Evolutionary conservation across 1,140 invertebrate genomes (phyloP), one percentile per base, ranked within the genome.

Genomic region (Papilio polyxenes): DNA sequence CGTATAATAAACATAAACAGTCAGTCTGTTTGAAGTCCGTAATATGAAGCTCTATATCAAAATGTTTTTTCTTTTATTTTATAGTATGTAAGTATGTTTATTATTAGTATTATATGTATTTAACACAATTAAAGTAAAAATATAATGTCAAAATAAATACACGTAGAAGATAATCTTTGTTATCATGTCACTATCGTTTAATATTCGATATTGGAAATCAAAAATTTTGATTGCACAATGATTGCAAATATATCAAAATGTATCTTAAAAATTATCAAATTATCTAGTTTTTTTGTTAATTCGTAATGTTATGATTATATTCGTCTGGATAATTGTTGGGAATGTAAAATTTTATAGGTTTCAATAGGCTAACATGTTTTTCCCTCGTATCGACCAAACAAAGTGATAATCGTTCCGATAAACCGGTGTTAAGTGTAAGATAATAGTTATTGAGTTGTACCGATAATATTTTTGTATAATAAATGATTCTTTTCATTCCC

Each of bases 331-430:
- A 15, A 69, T 69, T 69, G 13, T 69, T 69, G 6, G 2, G 65
- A 37, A 69, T 65, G 20, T 31, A 31, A 31, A n/a, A 65, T 59
- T 4, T n/a, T n/a, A 59, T 65, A 2, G 20, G 10, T 65, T 23
- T 37, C 11, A 69, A 13, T 20, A 20, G 3, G 23, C 0, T 69
- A 37, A 59, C 56, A 59, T 53, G 15, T 49, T 53, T 49, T 72
- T 20, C 49, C 62, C 40, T 69, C 6, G 59, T 20, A 40, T 80
- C 13, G 51, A 44, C 17, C 31, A 17, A 80, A 62, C 40, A 81
- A 72, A 72, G 65, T n/a, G 20, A 23, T 77, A n/a, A 40, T 44
- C 49, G 10, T 65, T 78, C 49, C 23, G n/a, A 62, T 78, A 72
- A 62, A 31, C 17, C 48, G 15, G 8, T 6, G 59, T 72, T 37